These are phyloP conservation scores for Aleiodes sp. DNA, from an alignment of 1,140 invertebrate genomes.

Conservation along the genomic window DNA sequence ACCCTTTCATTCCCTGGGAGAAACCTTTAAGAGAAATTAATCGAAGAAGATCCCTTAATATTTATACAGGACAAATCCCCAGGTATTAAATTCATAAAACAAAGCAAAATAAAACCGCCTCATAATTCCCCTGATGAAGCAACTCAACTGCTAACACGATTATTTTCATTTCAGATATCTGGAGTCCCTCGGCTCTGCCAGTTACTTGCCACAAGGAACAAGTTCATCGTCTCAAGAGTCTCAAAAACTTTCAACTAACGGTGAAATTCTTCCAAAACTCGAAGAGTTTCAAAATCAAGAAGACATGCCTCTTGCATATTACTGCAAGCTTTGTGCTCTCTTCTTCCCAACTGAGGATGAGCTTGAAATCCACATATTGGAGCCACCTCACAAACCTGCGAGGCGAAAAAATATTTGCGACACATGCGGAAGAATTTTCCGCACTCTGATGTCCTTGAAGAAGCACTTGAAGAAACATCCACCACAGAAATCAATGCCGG, in stretches of 20 bases:
- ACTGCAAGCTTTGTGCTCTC: conserved; percentile 50
- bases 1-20: too few relatives aligned
- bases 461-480: conserved; percentile 58
- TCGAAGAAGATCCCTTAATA: too few relatives aligned
- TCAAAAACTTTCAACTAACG: neutral
- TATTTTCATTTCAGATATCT: conserved; percentile 62
- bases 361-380: conserved; percentile 50
- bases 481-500: conserved; percentile 38
- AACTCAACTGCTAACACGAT: conserved; percentile 39
- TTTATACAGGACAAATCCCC: neutral
- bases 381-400: conserved; percentile 41
- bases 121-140: conserved; percentile 37
- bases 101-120: neutral
- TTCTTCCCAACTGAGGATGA: conserved; percentile 50
- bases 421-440: conserved; percentile 54
- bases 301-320: conserved; percentile 50
- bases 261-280: neutral
- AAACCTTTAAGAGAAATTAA: too few relatives aligned
- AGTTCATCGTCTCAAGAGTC: neutral
- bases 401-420: conserved; percentile 55
- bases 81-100: neutral
- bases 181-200: too few relatives aligned
- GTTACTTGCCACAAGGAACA: too few relatives aligned
- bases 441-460: conserved; percentile 47
- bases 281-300: conserved; percentile 34